Conservation (phyloP, 2,113 vertebrate genomes). For the Chiloscyllium plagiosum region DNA sequence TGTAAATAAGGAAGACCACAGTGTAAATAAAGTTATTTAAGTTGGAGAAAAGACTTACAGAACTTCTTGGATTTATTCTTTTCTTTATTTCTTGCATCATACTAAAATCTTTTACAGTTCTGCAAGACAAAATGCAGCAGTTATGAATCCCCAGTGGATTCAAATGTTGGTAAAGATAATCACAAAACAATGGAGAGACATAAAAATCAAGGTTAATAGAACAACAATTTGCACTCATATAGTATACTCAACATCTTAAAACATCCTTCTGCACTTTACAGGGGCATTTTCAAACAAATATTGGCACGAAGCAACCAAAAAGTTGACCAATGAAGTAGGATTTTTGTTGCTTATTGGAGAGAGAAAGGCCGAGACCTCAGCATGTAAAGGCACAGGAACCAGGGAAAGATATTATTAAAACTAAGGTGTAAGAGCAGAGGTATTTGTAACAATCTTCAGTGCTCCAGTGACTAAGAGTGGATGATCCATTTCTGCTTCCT, state of each 20-base stretch:
- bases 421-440: no score
- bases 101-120: slow-evolving; percentile 79
- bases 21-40: slow-evolving; percentile 28
- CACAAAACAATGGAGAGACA: neutral
- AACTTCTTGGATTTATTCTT: slow-evolving; percentile 75
- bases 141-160: neutral
- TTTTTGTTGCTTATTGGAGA: neutral
- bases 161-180: neutral
- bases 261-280: neutral
- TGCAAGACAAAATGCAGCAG: slow-evolving; percentile 50
- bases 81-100: slow-evolving; percentile 85
- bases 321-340: neutral
- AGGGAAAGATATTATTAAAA: no score
- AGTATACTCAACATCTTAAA: neutral
- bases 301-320: neutral
- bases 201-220: neutral
- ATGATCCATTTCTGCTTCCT: no score
- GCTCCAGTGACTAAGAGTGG: no score
- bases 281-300: neutral
- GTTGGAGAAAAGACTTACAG: slow-evolving; percentile 60
- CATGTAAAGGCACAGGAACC: no score
- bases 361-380: neutral
- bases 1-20: neutral
- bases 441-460: no score
- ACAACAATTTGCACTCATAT: neutral